Base-by-base conservation (phyloP, 2,797 vertebrate genomes). In the Sebastes iracundus region DNA sequence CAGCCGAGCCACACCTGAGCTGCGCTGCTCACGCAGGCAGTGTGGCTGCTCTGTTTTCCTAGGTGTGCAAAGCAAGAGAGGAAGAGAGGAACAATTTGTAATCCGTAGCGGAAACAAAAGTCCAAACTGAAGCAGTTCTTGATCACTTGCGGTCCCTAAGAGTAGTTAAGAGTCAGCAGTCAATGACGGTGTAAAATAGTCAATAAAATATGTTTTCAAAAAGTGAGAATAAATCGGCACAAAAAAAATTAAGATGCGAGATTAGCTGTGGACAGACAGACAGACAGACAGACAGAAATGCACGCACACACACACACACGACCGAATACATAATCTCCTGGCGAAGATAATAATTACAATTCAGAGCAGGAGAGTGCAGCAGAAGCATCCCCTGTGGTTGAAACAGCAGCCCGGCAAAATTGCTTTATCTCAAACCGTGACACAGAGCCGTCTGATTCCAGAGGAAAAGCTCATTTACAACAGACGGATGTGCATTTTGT, bases 381-480 rank as follows among this genome's bases (percentile, higher is more conserved):
- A 79, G 80, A 89, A 76, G 86, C 87, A 83, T 88, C 91, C 88
- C 87, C 91, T 62, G 87, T 83, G 84, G 91, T 81, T 77, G 64
- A 79, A 85, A 91, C 88, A 83, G 91, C 89, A 83, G 72, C 76
- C 87, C n/a, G 52, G 87, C 84, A 92, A 53, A 94, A 94, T 92
- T 89, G 83, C 88, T 91, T 92, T 86, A 91, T 89, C 91, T 91
- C 87, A 75, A 66, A 75, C 81, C 35, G 46, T 63, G 90, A 90
- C 91, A 76, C 72, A 16, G 81, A 90, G 83, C 77, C 11, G 32
- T 80, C 82, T 42, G 74, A 85, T 66, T 82, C 74, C 64, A 55
- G 58, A 79, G 66, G 80, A 79, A 85, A 72, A 67, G 22, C 78
- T 88, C 16, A 49, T 88, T 91, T 89, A 84, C 46, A 77, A 65